Percentiles rank a stretch among this genome's conserved stretches.
These are phyloP conservation scores for Gallinago nigripennis DNA, from an alignment of 2,797 vertebrate species.

Conservation along the genomic window DNA sequence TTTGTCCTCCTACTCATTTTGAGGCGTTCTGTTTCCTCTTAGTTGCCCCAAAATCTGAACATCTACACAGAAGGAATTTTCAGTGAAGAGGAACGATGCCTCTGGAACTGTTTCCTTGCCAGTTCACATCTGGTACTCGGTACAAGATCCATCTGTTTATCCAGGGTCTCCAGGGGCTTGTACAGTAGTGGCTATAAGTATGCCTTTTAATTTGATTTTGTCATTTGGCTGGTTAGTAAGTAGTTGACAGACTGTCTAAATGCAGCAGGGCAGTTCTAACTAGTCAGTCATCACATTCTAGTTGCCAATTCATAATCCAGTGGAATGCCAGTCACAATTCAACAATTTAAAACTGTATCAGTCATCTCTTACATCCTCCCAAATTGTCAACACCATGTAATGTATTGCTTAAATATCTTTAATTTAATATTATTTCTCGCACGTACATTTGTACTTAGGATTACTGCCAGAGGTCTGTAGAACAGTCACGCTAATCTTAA, in stretches of 20 bases:
- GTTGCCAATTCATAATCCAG: neutral
- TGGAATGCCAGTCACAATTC: constrained; percentile 12
- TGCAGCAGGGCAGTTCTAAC: neutral
- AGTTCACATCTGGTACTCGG: neutral
- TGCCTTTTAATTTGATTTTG: constrained; percentile 25
- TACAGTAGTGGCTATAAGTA: neutral
- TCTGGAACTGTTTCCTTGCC: constrained; percentile 16
- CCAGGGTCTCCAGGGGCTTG: neutral
- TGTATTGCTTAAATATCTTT: neutral
- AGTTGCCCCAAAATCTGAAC: neutral
- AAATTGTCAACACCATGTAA: constrained; percentile 7
- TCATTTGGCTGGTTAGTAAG: neutral
- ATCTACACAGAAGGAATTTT: neutral
- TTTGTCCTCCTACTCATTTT: constrained; percentile 7
- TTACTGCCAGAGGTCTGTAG: neutral
- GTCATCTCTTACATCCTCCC: neutral
- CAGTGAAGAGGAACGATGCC: neutral
- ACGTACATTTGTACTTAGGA: neutral
- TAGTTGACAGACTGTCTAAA: neutral
- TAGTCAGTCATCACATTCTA: neutral
- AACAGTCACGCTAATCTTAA: neutral
- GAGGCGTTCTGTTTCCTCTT: neutral
- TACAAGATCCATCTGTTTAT: constrained; percentile 7
- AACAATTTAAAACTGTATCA: neutral
- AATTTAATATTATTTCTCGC: neutral